phyloP scores from a whole-genome alignment of 2,888 invertebrate genomes.

The Cylloceria caligata region DNA sequence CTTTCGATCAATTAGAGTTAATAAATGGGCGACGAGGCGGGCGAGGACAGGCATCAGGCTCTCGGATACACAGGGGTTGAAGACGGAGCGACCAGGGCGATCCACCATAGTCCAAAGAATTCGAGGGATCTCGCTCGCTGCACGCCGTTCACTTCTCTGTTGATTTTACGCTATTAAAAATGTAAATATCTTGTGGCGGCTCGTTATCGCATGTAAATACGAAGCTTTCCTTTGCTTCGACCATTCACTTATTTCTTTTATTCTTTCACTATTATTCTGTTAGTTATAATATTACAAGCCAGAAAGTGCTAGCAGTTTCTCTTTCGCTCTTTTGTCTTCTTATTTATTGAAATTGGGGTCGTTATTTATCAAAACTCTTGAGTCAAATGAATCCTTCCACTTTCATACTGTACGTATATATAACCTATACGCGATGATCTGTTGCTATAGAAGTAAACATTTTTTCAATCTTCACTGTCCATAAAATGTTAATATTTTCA shows the following conservation, averaged over 20 bases:
- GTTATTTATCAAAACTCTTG: conserved; percentile 18
- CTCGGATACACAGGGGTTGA: conserved; percentile 63
- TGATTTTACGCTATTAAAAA: conserved; percentile 83
- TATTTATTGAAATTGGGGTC: conserved; percentile 80
- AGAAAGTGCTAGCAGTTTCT: conserved; percentile 26
- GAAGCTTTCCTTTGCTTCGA: conserved; percentile 71
- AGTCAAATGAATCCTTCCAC: conserved; percentile 21
- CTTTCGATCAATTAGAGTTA: conserved; percentile 84
- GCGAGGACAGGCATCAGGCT: conserved; percentile 68
- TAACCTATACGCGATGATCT: background rate
- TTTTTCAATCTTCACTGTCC: conserved; percentile 15
- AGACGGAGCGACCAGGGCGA: conserved; percentile 55
- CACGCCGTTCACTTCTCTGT: conserved; percentile 70
- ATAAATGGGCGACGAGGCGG: conserved; percentile 75
- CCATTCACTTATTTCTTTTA: background rate
- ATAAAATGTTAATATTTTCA: background rate
- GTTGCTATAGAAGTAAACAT: background rate
- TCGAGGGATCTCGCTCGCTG: conserved; percentile 35
- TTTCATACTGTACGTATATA: conserved; percentile 3
- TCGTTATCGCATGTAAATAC: conserved; percentile 84
- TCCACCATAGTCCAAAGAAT: conserved; percentile 42
- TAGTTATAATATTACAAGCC: conserved; percentile 28
- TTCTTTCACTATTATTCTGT: conserved; percentile 19
- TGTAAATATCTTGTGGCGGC: conserved; percentile 83
- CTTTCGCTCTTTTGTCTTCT: conserved; percentile 79